Base-by-base conservation (phyloP, 2,797 vertebrate genomes). In the Melanotaenia nigrans region DNA sequence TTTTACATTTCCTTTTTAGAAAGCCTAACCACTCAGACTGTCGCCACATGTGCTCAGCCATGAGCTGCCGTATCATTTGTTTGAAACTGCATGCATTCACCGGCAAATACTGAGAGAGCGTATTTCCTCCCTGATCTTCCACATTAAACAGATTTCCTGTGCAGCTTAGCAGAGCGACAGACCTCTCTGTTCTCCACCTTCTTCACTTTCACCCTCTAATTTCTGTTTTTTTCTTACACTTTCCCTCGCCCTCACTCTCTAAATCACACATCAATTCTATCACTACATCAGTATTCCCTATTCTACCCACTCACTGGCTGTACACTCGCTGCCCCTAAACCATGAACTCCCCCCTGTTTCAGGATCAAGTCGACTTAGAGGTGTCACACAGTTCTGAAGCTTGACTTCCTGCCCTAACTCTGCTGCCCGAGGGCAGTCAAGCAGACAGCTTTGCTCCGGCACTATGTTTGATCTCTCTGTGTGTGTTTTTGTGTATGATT, bases 291-390 rank as follows among this genome's bases (percentile, higher is more conserved):
- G 49, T 83, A 81, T 74, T 77, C 56, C 53, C 71, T 60, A 67
- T 75, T 85, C 66, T 70, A 65, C 73, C 61, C 79, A 70, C 77
- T 71, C 56, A 35, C 74, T 64, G 7, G 20, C 42, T 40, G 42
- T 60, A 61, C 77, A 82, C 61, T 60, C 42, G 24, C 70, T 11
- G 32, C 59, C 82, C 70, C 64, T 55, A 67, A 66, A 84, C 61
- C 83, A 68, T 63, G 72, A 87, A 67, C 81, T 49, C 79, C 77
- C 22, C 18, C 36, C 68, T 53, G 71, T 84, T 79, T 76, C 59
- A 73, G 87, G 89, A 92, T 92, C 90, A 88, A 86, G 78, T 82
- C 42, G 83, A 85, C 87, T 92, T 89, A 88, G 79, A 91, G 88
- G 88, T 92, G 90, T 92, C 87, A 76, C 87, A 85, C 77, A 47